phyloP scores from a whole-genome alignment of 2,888 invertebrate genomes.

The Cryptophagus acutangulus region DNA sequence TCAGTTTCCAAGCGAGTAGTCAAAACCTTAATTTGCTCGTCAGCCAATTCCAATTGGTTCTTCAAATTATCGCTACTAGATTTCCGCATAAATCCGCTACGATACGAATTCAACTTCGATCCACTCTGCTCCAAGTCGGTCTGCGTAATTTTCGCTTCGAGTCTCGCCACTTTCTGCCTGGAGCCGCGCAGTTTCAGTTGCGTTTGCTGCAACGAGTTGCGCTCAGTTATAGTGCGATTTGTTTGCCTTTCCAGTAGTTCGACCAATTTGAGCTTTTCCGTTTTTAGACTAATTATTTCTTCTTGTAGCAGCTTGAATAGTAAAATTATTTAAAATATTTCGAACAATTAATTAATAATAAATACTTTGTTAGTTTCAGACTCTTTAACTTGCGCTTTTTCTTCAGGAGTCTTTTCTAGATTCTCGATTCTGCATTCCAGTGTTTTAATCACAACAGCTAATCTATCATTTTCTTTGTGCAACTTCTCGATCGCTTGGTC shows the following conservation, averaged over 20 bases:
- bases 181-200: conserved; percentile 46
- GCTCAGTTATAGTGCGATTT: conserved; percentile 55
- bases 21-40: conserved; percentile 62
- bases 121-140: conserved; percentile 52
- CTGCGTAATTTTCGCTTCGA: conserved; percentile 55
- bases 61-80: conserved; percentile 19
- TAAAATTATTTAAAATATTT: too few species aligned
- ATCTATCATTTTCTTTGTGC: conserved; percentile 34
- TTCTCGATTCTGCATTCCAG: conserved; percentile 24
- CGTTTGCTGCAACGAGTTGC: conserved; percentile 40
- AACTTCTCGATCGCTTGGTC: conserved; percentile 50
- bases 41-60: conserved; percentile 56
- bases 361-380: too few species aligned
- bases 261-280: too few species aligned
- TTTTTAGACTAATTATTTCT: too few species aligned
- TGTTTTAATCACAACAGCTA: conserved; percentile 29
- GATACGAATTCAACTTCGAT: conserved; percentile 29
- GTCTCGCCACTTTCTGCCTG: conserved; percentile 54
- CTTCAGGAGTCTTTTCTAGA: not conserved
- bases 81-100: conserved; percentile 6
- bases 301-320: too few species aligned
- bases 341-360: too few species aligned
- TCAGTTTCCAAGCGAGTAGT: conserved; percentile 60
- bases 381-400: not conserved
- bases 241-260: conserved; percentile 55